These are phyloP conservation scores for Lepidocolaptes lacrymiger DNA, from an alignment of 2,797 vertebrate species.

Conservation along the genomic window DNA sequence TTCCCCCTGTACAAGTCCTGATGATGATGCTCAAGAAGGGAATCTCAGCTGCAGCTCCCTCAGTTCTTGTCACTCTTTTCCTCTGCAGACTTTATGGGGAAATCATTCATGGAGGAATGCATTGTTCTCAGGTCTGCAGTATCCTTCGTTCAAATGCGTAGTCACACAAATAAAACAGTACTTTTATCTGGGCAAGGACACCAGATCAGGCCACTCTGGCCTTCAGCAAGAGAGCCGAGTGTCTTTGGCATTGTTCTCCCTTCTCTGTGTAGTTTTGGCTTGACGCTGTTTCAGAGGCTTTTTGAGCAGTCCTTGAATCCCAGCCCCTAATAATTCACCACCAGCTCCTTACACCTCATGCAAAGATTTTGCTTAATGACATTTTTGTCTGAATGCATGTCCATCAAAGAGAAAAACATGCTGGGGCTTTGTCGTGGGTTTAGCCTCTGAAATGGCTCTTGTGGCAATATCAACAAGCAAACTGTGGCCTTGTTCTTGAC, in stretches of 20 bases:
- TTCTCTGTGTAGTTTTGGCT: background rate
- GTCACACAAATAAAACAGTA: background rate
- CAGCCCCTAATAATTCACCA: background rate
- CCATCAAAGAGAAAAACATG: background rate
- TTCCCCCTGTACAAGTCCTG: background rate
- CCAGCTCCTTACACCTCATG: background rate
- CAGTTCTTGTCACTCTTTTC: background rate
- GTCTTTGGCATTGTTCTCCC: background rate
- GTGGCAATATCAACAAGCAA: slow-evolving; percentile 6
- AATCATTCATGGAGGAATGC: background rate
- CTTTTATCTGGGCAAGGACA: slow-evolving; percentile 18
- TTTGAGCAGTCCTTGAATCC: background rate
- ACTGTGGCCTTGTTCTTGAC: slow-evolving; percentile 18
- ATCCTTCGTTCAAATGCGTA: background rate
- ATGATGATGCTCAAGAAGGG: background rate
- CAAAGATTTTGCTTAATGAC: background rate
- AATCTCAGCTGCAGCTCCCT: background rate
- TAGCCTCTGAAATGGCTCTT: background rate
- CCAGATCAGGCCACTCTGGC: background rate
- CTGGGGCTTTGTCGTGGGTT: background rate
- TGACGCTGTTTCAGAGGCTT: background rate
- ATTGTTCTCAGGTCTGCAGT: background rate
- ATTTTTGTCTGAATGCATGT: background rate
- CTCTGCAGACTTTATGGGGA: background rate
- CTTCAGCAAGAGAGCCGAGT: background rate